phyloP scores from a whole-genome alignment of 1,140 invertebrate genomes.

The Micrasema minimum region DNA sequence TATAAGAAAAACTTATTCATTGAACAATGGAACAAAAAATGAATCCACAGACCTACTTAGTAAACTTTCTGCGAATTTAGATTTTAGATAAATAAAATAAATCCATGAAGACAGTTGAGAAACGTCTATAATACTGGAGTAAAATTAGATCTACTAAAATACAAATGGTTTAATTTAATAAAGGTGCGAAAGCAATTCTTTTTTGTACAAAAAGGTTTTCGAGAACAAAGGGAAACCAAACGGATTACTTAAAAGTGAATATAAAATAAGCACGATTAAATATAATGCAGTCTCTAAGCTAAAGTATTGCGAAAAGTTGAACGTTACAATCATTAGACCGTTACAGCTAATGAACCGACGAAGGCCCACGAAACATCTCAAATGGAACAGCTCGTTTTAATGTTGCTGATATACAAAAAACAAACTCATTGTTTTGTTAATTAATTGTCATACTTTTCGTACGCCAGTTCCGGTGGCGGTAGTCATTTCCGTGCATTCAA shows the following conservation, averaged over 20 bases:
- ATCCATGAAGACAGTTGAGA: too few species aligned
- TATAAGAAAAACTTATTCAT: too few species aligned
- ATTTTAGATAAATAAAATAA: too few species aligned
- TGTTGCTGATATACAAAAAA: constrained; percentile 23
- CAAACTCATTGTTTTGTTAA: constrained; percentile 33
- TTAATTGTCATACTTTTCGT: constrained; percentile 25
- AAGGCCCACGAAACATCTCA: constrained; percentile 24
- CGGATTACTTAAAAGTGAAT: background rate
- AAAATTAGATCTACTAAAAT: too few species aligned
- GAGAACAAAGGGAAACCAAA: constrained; percentile 15
- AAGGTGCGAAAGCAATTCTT: too few species aligned
- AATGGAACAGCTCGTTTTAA: constrained; percentile 28
- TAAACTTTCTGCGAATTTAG: too few species aligned
- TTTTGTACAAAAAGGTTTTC: too few species aligned
- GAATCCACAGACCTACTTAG: too few species aligned
- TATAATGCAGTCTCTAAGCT: background rate
- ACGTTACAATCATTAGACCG: constrained; percentile 18
- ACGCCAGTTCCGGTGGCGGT: constrained; percentile 17
- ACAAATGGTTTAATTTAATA: too few species aligned
- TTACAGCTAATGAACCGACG: constrained; percentile 22
- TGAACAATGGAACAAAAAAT: too few species aligned
- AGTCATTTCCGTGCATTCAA: constrained; percentile 29
- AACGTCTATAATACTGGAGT: too few species aligned
- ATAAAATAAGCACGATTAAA: constrained; percentile 12
- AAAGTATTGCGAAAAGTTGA: constrained; percentile 24